These are phyloP conservation scores for Indicator indicator DNA, from an alignment of 2,113 vertebrate genomes.

Conservation along the genomic window DNA sequence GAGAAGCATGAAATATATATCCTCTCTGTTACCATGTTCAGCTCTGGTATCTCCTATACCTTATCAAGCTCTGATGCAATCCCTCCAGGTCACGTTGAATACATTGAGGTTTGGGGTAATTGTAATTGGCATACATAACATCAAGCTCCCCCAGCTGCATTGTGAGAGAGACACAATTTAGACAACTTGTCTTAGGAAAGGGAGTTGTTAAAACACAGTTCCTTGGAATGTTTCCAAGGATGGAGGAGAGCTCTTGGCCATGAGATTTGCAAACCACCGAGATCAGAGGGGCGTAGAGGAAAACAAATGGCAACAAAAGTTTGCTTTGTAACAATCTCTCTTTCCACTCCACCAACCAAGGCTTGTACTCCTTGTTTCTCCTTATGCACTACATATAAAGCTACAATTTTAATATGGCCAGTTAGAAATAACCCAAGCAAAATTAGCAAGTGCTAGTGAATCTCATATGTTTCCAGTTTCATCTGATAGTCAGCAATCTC, in stretches of 20 bases:
- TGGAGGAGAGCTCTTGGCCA: background rate
- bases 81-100: background rate
- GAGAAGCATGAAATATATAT: background rate
- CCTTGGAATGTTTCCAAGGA: background rate
- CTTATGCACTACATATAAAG: background rate
- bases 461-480: background rate
- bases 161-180: background rate
- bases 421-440: background rate
- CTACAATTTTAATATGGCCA: background rate
- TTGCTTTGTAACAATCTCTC: background rate
- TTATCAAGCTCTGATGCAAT: background rate
- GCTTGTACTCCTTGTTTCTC: background rate
- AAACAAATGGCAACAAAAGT: background rate
- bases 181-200: background rate
- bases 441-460: background rate
- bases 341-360: background rate
- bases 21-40: background rate
- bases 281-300: background rate
- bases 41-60: background rate
- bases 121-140: background rate
- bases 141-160: background rate
- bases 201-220: accelerated
- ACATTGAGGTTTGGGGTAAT: background rate
- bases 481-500: background rate
- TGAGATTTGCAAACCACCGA: background rate